A percentile compares a stretch with the other conserved stretches of the same genome.
Conservation (phyloP, 2,888 invertebrate species). For the Tenthredo notha region DNA sequence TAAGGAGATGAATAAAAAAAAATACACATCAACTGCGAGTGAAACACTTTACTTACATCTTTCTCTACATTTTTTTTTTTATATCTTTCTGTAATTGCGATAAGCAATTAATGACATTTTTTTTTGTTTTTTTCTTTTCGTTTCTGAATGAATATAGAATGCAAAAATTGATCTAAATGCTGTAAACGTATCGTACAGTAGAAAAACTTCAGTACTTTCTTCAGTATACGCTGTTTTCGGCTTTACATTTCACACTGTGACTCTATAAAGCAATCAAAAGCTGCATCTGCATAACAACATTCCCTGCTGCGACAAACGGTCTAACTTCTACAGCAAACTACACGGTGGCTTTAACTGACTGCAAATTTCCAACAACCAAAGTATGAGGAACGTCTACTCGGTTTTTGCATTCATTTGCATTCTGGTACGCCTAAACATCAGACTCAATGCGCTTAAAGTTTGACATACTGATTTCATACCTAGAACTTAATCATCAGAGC, state of each 20-base stretch:
- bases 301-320: slow-evolving; percentile 49
- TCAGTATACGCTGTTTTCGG: background rate
- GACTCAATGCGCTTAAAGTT: slow-evolving; percentile 3
- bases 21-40: background rate
- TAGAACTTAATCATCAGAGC: background rate
- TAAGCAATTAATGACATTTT: background rate
- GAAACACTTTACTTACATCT: background rate
- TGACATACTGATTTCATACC: background rate
- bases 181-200: background rate
- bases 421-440: background rate
- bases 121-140: too few relatives aligned
- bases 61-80: too few relatives aligned
- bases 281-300: slow-evolving; percentile 50
- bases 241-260: slow-evolving; percentile 1
- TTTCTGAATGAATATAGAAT: background rate
- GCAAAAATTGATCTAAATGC: too few relatives aligned
- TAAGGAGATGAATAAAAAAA: background rate
- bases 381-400: slow-evolving; percentile 40
- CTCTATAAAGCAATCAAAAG: slow-evolving; percentile 34
- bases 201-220: background rate
- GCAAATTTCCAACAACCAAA: slow-evolving; percentile 43
- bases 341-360: slow-evolving; percentile 13
- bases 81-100: background rate
- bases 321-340: slow-evolving; percentile 49
- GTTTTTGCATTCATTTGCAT: slow-evolving; percentile 49